Evolutionary conservation across 1,140 invertebrate genomes (phyloP), one percentile per base, ranked within the genome.

Genomic region (Aricia agestis): DNA sequence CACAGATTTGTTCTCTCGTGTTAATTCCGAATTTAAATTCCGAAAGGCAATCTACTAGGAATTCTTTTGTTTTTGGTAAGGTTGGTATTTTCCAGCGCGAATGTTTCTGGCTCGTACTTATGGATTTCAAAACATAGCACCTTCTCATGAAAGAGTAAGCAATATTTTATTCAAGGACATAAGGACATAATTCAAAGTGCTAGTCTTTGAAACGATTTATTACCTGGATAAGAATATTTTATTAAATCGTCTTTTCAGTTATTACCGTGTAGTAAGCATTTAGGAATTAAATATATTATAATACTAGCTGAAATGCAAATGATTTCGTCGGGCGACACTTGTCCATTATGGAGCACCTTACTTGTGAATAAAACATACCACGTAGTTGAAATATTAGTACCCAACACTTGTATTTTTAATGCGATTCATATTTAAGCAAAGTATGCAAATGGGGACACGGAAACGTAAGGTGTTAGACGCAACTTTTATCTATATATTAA

Each of bases 331-430:
- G n/a, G 59, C 18, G 59, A 11, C 59, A 25, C 59, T 63, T 19
- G 10, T 63, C 59, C 59, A 63, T 63, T 7, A 63, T 25, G 19
- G 17, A 63, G 59, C 45, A 52, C 45, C 45, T 63, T 19, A 25
- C 17, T 63, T 17, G 45, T 63, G 18, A 63, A 63, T 63, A 63
- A 63, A 63, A 63, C 59, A 63, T 63, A 19, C 59, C 45, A 13
- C 13, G 45, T 52, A 52, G 45, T 52, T 52, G 45, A 52, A 52
- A 52, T 52, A 52, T 52, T 52, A 52, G 13, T 9, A 52, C 45
- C 45, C 45, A 52, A 52, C 45, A 52, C 45, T 52, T 52, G 6
- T 52, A 15, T 52, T 36, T 36, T 36, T 52, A 52, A 52, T 52
- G 45, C 45, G 13, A 52, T 52, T 52, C 45, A 52, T 52, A 52